phyloP scores from a whole-genome alignment of 2,888 invertebrate species.

The Nephrotoma appendiculata region DNA sequence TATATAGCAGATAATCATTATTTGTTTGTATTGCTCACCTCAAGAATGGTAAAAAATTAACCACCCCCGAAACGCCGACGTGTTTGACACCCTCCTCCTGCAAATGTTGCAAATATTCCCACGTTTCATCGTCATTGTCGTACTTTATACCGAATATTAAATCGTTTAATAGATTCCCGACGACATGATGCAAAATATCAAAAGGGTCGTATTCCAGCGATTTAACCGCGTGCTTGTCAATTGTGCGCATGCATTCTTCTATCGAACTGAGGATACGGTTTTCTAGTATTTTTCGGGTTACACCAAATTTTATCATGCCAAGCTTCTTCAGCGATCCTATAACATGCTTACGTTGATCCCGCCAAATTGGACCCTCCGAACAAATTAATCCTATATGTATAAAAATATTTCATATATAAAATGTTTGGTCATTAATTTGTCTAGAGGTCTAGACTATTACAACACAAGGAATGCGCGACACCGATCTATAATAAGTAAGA shows the following conservation, averaged over 20 bases:
- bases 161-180: constrained; percentile 64
- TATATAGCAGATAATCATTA: neutral
- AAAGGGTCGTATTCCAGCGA: constrained; percentile 27
- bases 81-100: constrained; percentile 74
- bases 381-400: constrained; percentile 58
- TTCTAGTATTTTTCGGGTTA: constrained; percentile 47
- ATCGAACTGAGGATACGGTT: constrained; percentile 46
- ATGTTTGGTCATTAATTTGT: neutral
- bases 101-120: constrained; percentile 60
- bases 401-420: neutral
- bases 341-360: constrained; percentile 63
- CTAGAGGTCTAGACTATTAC: neutral
- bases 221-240: constrained; percentile 20
- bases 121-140: constrained; percentile 50
- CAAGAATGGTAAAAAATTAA: constrained; percentile 73
- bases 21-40: constrained; percentile 35
- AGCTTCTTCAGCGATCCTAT: constrained; percentile 55
- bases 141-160: constrained; percentile 65
- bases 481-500: neutral
- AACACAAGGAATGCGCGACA: neutral
- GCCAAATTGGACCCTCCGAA: constrained; percentile 68
- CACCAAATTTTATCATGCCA: constrained; percentile 52
- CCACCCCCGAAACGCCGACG: constrained; percentile 66
- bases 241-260: constrained; percentile 43
- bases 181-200: constrained; percentile 37